Base-by-base conservation (phyloP, 2,797 vertebrate species). In the Alosa sapidissima region DNA sequence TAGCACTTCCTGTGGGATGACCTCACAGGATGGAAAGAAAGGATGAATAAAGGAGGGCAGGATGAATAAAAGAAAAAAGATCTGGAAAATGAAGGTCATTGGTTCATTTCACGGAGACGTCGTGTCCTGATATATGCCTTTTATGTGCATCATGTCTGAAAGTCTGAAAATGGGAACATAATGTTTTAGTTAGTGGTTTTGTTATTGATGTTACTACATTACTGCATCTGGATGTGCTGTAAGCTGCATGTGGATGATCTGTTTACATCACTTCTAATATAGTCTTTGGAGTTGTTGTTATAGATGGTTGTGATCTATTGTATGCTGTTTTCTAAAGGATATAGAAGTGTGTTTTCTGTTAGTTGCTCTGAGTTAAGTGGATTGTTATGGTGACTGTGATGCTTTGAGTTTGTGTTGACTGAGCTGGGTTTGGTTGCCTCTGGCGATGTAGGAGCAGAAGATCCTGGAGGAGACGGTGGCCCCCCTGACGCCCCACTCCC, bases 381-480 rank as follows among this genome's bases (percentile, higher is more conserved):
- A 21, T 62, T 62, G 21, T 24, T 24, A 62, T 62, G 21, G n/a
- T 24, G n/a, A 24, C 58, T 9, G n/a, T 8, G 75, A 81, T 52
- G 33, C n/a, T 81, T 21, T 81, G 24, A 36, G 72, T 55, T 60
- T 65, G 3, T 81, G 7, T 82, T 21, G 19, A 7, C 54, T 13
- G 9, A 81, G 13, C 14, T 85, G 7, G 47, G n/a, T 82, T 81
- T 21, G 84, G 10, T 86, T 48, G 82, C 72, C n/a, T 41, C 48
- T 82, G 62, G 33, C 41, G 36, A 68, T 45, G 86, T 91, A 99
- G 98, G 98, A 99, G 87, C 96, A 96, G 1, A 97, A 96, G 92
- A 99, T 99, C 88, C 96, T 99, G 90, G 97, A 98, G 91, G 98
- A 99, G 92, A 99, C 97, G 0, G 94, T 98, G 87, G 93, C 97